These are phyloP conservation scores for Aleiodes sp. DNA, from an alignment of 1,140 invertebrate genomes.

Conservation along the genomic window DNA sequence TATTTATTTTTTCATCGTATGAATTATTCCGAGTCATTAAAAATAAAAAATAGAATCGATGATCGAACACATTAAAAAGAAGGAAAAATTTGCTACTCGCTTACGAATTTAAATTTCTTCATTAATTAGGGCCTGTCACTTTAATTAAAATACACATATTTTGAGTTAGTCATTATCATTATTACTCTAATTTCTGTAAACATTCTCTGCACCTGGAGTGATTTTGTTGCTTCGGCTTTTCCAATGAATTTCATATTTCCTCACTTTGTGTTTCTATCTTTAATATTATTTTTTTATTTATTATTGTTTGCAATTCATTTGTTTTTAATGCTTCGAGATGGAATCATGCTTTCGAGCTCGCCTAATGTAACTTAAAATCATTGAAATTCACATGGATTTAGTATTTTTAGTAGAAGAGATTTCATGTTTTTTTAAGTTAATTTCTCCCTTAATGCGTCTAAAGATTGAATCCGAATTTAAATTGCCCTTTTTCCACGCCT, in stretches of 20 bases:
- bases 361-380: no score
- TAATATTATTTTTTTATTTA: no score
- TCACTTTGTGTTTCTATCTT: slow-evolving; percentile 22
- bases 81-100: slow-evolving; percentile 29
- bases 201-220: slow-evolving; percentile 17
- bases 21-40: slow-evolving; percentile 3
- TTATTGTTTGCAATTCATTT: no score
- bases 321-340: no score
- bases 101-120: slow-evolving; percentile 30
- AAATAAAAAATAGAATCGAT: neutral
- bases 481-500: neutral
- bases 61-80: slow-evolving; percentile 17
- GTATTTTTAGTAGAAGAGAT: neutral
- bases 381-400: no score
- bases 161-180: slow-evolving; percentile 55
- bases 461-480: slow-evolving; percentile 17
- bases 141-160: slow-evolving; percentile 55
- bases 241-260: slow-evolving; percentile 33
- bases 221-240: slow-evolving; percentile 30
- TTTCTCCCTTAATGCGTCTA: slow-evolving; percentile 23
- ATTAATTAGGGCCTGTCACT: slow-evolving; percentile 41
- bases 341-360: no score
- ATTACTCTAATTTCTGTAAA: neutral
- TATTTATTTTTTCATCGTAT: slow-evolving; percentile 16
- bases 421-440: neutral